phyloP scores from a whole-genome alignment of 2,888 invertebrate species.

The Pherbina coryleti region DNA sequence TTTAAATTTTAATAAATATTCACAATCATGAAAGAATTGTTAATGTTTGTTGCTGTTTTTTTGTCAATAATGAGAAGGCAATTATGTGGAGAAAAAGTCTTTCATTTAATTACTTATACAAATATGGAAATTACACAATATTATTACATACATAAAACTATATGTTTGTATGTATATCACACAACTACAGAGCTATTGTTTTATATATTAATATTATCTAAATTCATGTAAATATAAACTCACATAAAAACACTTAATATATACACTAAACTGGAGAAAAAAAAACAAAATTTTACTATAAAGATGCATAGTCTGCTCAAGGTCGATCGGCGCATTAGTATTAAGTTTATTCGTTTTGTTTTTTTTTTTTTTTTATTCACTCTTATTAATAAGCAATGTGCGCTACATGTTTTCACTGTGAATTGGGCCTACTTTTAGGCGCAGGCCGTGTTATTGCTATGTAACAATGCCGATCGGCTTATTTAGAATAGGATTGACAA shows the following conservation, averaged over 20 bases:
- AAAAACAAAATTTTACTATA: neutral
- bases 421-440: no score
- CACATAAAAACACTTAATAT: neutral
- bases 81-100: slow-evolving; percentile 39
- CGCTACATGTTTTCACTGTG: no score
- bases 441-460: neutral
- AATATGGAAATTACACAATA: neutral
- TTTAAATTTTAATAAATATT: slow-evolving; percentile 15
- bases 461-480: neutral
- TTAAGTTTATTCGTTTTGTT: neutral
- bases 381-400: neutral
- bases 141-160: slow-evolving; percentile 7
- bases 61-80: slow-evolving; percentile 38
- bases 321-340: no score
- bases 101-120: slow-evolving; percentile 30
- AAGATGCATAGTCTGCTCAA: no score
- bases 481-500: neutral
- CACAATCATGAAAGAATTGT: slow-evolving; percentile 28
- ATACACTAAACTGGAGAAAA: neutral
- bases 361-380: neutral
- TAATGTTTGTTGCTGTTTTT: slow-evolving; percentile 5
- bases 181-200: slow-evolving; percentile 11
- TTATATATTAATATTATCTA: neutral
- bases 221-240: neutral
- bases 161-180: slow-evolving; percentile 8